Evolutionary conservation across 2,113 vertebrate genomes (phyloP).

Genomic region (Mungos mungo): DNA sequence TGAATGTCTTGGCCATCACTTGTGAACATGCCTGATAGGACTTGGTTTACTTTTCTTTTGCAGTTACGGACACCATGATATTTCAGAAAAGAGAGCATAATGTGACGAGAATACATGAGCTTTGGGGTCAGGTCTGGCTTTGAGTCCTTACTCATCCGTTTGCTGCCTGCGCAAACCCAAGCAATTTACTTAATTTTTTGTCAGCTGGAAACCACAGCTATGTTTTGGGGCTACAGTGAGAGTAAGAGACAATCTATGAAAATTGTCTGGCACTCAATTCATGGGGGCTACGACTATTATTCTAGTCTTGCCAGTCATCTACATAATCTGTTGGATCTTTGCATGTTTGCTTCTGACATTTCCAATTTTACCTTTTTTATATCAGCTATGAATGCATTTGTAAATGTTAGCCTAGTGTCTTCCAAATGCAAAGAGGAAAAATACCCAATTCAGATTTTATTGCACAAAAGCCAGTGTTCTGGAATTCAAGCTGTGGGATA

Average conservation of each 20-base stretch:
- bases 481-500: slow-evolving; percentile 22
- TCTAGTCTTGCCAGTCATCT: neutral
- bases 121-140: neutral
- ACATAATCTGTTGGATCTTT: slow-evolving; percentile 28
- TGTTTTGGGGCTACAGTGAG: neutral
- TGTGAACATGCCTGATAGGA: neutral
- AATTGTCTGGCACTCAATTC: neutral
- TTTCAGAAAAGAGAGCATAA: neutral
- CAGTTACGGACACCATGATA: neutral
- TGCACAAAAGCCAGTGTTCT: neutral
- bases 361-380: neutral
- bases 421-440: neutral
- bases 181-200: neutral
- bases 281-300: neutral
- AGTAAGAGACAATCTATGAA: neutral
- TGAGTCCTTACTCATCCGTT: neutral
- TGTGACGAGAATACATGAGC: neutral
- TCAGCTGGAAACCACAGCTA: neutral
- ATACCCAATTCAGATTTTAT: neutral
- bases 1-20: neutral
- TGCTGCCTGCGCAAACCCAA: neutral
- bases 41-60: neutral
- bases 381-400: neutral
- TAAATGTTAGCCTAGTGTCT: slow-evolving; percentile 15
- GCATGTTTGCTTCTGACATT: slow-evolving; percentile 34